Evolutionary conservation across 2,888 invertebrate genomes (phyloP).

Genomic region (Euplexia lucipara): DNA sequence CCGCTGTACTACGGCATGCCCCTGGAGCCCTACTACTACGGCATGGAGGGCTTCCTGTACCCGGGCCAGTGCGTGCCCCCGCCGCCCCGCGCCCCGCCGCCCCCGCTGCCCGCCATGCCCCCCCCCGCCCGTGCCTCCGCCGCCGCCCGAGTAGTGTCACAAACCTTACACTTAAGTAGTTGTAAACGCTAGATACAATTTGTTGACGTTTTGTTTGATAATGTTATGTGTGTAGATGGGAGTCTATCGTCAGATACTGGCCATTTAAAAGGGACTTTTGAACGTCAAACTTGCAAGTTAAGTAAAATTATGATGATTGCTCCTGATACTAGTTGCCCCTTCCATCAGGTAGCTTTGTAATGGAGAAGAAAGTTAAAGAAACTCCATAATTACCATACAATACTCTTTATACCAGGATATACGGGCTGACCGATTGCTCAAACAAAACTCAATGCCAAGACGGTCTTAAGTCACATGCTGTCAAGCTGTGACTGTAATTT

Average conservation of each 20-base stretch:
- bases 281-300: too few relatives aligned
- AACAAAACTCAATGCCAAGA: too few relatives aligned
- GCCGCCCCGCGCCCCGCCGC: constrained; percentile 82
- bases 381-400: too few relatives aligned
- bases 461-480: too few relatives aligned
- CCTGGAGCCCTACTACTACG: constrained; percentile 84
- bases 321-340: too few relatives aligned
- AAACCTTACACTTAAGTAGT: constrained; percentile 41
- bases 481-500: too few relatives aligned
- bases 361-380: too few relatives aligned
- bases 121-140: constrained; percentile 90
- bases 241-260: constrained; percentile 32
- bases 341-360: too few relatives aligned
- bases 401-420: too few relatives aligned
- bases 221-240: constrained; percentile 15
- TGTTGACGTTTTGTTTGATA: constrained; percentile 28
- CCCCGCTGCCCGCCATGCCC: constrained; percentile 81
- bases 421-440: too few relatives aligned
- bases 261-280: too few relatives aligned
- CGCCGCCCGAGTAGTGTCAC: constrained; percentile 87
- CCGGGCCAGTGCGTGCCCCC: constrained; percentile 70
- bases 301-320: too few relatives aligned
- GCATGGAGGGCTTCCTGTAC: constrained; percentile 79
- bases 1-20: constrained; percentile 78
- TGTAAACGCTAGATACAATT: constrained; percentile 42